Conservation (phyloP, 2,888 invertebrate species). For the Sinelater perroti region DNA sequence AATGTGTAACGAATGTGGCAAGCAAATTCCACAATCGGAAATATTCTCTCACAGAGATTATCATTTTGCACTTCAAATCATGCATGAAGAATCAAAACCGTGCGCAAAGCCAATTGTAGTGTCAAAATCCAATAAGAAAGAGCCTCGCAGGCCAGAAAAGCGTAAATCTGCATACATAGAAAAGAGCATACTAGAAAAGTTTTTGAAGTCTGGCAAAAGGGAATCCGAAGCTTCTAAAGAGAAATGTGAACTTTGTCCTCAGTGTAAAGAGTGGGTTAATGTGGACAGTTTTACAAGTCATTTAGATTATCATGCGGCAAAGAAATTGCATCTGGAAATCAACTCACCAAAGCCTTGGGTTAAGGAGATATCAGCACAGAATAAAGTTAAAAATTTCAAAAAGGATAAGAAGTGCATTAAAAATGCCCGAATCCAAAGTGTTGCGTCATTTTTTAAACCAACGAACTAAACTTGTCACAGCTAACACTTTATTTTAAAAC, state of each 20-base stretch:
- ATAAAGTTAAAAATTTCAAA: not conserved
- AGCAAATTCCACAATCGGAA: conserved; percentile 68
- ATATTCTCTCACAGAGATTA: conserved; percentile 82
- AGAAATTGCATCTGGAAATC: conserved; percentile 74
- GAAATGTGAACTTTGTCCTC: conserved; percentile 63
- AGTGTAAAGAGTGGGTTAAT: conserved; percentile 71
- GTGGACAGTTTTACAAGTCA: conserved; percentile 71
- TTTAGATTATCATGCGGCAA: conserved; percentile 85
- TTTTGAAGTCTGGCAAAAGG: conserved; percentile 49
- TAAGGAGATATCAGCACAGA: not conserved
- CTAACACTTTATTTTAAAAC: not conserved
- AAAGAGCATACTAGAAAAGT: conserved; percentile 32
- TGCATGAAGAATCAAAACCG: conserved; percentile 50
- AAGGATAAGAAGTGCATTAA: not conserved
- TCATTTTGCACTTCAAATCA: conserved; percentile 73
- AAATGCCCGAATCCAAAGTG: not conserved
- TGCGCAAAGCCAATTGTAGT: conserved; percentile 4
- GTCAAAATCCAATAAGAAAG: conserved; percentile 23
- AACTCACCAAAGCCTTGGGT: conserved; percentile 57
- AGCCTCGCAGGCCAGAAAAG: conserved; percentile 32
- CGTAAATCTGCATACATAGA: conserved; percentile 24
- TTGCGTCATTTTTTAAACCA: not conserved
- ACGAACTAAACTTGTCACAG: too few species aligned
- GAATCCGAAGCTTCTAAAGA: conserved; percentile 25
- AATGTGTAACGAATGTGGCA: conserved; percentile 75